A percentile compares a stretch with the other conserved stretches of the same genome.
phyloP scores from a whole-genome alignment of 2,888 invertebrate species.

The Marasmarcha lunaedactyla region DNA sequence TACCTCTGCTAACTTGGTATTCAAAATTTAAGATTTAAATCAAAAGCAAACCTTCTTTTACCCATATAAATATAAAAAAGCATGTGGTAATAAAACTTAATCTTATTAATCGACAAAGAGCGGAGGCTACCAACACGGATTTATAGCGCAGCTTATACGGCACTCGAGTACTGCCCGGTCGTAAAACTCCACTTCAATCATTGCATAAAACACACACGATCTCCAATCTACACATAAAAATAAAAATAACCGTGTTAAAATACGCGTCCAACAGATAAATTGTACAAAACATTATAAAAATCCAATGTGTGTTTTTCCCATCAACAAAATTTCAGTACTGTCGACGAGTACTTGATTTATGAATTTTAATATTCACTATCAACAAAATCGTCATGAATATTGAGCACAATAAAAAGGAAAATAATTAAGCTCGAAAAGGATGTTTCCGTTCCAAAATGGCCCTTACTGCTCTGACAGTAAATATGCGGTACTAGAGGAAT shows the following conservation, averaged over 20 bases:
- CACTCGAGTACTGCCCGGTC: conserved; percentile 12
- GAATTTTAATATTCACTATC: conserved; percentile 55
- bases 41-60: too few species aligned
- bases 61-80: too few species aligned
- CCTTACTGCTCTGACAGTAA: conserved; percentile 33
- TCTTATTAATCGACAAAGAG: too few species aligned
- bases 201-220: conserved; percentile 38
- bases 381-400: conserved; percentile 56
- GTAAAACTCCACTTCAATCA: conserved; percentile 47
- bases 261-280: neutral
- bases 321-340: neutral
- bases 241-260: neutral
- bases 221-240: neutral
- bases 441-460: conserved; percentile 43
- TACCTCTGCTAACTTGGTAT: too few species aligned
- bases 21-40: too few species aligned
- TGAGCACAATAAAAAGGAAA: conserved; percentile 50
- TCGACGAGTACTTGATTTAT: conserved; percentile 49
- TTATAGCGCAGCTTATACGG: conserved; percentile 38
- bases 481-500: conserved; percentile 34
- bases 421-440: conserved; percentile 48
- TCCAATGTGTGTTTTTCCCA: neutral
- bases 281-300: neutral
- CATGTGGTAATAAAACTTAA: too few species aligned
- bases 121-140: conserved; percentile 21